These are phyloP conservation scores for Telmatherina bonti DNA, from an alignment of 2,797 vertebrate species.

Conservation along the genomic window DNA sequence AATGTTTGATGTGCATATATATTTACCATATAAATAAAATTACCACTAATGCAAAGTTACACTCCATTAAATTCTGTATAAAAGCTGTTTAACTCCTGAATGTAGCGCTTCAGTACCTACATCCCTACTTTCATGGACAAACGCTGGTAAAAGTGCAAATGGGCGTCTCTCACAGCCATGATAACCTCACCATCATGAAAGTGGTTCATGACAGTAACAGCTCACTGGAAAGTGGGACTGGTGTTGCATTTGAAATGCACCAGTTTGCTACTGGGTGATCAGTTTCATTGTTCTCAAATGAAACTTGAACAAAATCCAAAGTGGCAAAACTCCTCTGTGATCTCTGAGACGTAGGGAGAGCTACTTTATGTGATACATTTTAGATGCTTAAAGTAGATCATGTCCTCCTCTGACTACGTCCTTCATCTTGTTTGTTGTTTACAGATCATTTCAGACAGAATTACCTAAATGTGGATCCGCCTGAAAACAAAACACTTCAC, in stretches of 20 bases:
- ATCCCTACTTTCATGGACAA: too few relatives aligned
- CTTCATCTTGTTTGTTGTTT: background rate
- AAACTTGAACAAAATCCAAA: background rate
- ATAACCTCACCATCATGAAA: too few relatives aligned
- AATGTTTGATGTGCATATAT: too few relatives aligned
- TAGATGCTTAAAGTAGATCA: background rate
- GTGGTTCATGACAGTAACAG: too few relatives aligned
- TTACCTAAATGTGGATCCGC: constrained; percentile 4
- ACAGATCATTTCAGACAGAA: background rate
- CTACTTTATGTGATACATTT: background rate
- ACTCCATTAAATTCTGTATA: too few relatives aligned
- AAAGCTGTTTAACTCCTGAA: too few relatives aligned
- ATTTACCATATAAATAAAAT: too few relatives aligned
- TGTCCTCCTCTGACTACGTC: background rate
- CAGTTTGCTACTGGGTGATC: background rate
- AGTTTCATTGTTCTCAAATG: background rate
- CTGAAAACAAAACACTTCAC: constrained; percentile 18
- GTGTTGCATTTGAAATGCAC: background rate
- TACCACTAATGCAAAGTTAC: too few relatives aligned
- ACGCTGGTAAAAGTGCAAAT: too few relatives aligned
- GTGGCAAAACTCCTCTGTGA: background rate
- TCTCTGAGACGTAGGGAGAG: background rate
- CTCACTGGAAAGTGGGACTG: too few relatives aligned
- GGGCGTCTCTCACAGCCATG: too few relatives aligned
- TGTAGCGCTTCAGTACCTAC: too few relatives aligned